Conservation (phyloP, 2,888 invertebrate genomes). For the Tenthredo livida region DNA sequence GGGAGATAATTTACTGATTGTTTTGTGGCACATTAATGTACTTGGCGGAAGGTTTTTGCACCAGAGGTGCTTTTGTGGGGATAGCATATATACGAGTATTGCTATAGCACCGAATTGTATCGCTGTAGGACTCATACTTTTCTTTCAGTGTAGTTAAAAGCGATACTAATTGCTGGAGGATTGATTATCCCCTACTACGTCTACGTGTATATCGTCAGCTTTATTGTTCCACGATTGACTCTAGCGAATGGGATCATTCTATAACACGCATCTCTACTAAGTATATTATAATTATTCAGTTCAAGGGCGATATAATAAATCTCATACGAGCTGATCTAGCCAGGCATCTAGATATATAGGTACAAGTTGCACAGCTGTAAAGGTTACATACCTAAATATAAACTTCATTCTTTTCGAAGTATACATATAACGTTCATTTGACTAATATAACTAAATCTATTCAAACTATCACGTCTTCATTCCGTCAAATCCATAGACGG, state of each 20-base stretch:
- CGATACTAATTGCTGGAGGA: background rate
- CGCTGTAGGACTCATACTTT: too few species aligned
- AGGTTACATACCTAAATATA: constrained; percentile 25
- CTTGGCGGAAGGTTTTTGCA: too few species aligned
- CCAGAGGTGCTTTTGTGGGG: too few species aligned
- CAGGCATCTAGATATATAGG: background rate
- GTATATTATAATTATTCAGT: constrained; percentile 36
- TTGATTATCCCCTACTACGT: background rate
- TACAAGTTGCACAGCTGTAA: background rate
- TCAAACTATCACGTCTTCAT: background rate
- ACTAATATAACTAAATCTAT: background rate
- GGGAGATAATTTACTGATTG: too few species aligned
- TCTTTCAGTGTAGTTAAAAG: too few species aligned
- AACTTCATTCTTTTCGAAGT: background rate
- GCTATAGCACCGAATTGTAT: too few species aligned
- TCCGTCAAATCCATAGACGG: background rate
- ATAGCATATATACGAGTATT: too few species aligned
- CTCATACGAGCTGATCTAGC: constrained; percentile 10
- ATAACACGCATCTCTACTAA: background rate
- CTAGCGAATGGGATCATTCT: background rate
- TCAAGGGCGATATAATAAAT: constrained; percentile 24
- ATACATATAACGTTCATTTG: background rate
- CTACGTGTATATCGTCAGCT: background rate
- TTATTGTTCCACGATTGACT: background rate
- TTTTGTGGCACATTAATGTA: too few species aligned